phyloP scores from a whole-genome alignment of 2,888 invertebrate genomes.

The Brachynemurus nebulosus region DNA sequence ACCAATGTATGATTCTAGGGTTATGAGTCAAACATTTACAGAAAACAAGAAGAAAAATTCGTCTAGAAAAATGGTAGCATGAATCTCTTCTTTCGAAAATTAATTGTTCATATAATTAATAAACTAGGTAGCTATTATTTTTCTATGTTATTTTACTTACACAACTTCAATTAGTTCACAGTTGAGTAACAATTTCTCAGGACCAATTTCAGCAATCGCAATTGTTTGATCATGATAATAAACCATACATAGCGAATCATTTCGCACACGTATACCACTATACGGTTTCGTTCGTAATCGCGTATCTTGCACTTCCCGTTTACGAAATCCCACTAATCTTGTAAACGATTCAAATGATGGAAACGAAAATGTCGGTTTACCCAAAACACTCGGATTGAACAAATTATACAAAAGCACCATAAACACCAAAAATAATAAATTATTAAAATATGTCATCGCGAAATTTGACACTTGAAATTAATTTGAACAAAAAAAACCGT shows the following conservation, averaged over 20 bases:
- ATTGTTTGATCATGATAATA: constrained; percentile 73
- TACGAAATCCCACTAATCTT: constrained; percentile 13
- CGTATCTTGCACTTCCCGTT: constrained; percentile 1
- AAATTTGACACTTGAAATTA: background rate
- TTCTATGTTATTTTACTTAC: constrained; percentile 44
- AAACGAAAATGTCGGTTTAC: constrained; percentile 7
- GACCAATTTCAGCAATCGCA: constrained; percentile 65
- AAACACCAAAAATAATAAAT: background rate
- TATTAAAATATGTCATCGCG: background rate
- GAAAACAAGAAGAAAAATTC: too few relatives aligned
- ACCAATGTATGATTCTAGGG: too few relatives aligned
- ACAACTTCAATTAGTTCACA: constrained; percentile 77
- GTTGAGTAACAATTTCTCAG: constrained; percentile 52
- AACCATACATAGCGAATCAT: constrained; percentile 57
- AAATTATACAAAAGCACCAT: constrained; percentile 11
- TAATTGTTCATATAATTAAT: too few relatives aligned
- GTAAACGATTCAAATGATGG: constrained; percentile 1
- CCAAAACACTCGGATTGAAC: background rate
- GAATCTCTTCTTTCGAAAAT: too few relatives aligned
- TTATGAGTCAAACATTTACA: too few relatives aligned
- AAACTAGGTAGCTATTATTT: too few relatives aligned
- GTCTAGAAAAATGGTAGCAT: too few relatives aligned
- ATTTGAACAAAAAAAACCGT: too few relatives aligned
- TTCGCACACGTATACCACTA: constrained; percentile 48
- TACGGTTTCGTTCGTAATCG: constrained; percentile 40